These are phyloP conservation scores for Chironex yamaguchii DNA, from an alignment of 30 jellyfish, hydroid and myxozoan species.

Conservation along the genomic window DNA sequence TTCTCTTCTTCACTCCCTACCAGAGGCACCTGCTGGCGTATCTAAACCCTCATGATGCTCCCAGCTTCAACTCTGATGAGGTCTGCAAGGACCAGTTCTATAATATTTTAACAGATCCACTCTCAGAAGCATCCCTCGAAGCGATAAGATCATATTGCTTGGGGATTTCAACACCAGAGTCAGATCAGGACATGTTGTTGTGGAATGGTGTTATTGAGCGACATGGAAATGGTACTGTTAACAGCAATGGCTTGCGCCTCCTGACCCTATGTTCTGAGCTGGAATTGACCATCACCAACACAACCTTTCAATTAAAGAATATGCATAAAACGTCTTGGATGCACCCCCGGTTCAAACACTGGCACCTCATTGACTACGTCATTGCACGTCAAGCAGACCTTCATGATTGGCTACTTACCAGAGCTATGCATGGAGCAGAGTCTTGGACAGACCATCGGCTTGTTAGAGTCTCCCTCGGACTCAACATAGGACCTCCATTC, in stretches of 20 bases:
- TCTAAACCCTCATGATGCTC: neutral
- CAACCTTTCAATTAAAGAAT: neutral
- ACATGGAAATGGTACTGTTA: neutral
- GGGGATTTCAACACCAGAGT: conserved; percentile 26
- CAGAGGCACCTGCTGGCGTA: too few relatives aligned
- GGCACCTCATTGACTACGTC: conserved; percentile 44
- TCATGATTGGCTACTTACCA: neutral
- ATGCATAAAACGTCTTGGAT: conserved; percentile 4
- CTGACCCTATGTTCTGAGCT: neutral
- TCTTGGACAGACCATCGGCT: conserved; percentile 19
- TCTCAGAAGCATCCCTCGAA: neutral
- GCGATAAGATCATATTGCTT: neutral
- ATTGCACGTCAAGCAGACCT: neutral
- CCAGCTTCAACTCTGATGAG: too few relatives aligned
- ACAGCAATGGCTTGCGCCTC: conserved; percentile 8
- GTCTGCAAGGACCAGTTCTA: too few relatives aligned
- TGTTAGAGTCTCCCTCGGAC: neutral
- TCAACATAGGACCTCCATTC: conserved; percentile 11
- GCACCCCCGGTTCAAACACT: conserved; percentile 33
- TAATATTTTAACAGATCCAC: too few relatives aligned
- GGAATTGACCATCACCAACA: conserved; percentile 13
- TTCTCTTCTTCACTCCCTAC: neutral
- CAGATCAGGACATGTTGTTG: neutral
- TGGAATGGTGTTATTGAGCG: conserved; percentile 14
- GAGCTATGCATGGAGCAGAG: conserved; percentile 16